Percentiles rank a stretch among this genome's conserved stretches.
These are phyloP conservation scores for Thalassoma bifasciatum DNA, from an alignment of 2,113 vertebrate species.

Conservation along the genomic window DNA sequence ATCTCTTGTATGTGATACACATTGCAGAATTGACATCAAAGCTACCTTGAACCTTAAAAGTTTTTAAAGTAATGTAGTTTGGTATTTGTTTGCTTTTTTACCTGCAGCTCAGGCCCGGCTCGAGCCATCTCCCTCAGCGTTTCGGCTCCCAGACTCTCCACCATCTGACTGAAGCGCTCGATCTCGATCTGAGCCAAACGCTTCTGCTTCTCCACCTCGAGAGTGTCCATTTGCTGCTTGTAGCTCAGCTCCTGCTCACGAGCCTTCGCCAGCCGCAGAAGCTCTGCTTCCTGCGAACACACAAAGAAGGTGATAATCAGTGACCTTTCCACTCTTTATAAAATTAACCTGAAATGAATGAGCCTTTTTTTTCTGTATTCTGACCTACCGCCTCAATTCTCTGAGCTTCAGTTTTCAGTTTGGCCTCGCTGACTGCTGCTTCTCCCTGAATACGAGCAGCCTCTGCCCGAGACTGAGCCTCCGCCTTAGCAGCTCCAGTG, in stretches of 20 bases:
- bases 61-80: too few species aligned
- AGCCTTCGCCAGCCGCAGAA: slow-evolving; percentile 82
- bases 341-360: too few species aligned
- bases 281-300: slow-evolving; percentile 85
- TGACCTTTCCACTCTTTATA: too few species aligned
- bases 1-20: too few species aligned
- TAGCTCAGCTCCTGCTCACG: slow-evolving; percentile 86
- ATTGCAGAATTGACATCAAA: too few species aligned
- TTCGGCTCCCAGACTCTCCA: slow-evolving; percentile 80
- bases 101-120: slow-evolving; percentile 90
- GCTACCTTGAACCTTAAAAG: too few species aligned
- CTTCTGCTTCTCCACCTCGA: slow-evolving; percentile 86
- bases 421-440: slow-evolving; percentile 89
- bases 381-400: slow-evolving; percentile 85
- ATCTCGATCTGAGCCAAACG: slow-evolving; percentile 83
- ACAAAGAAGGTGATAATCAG: not conserved
- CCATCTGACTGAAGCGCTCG: slow-evolving; percentile 83
- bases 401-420: slow-evolving; percentile 86
- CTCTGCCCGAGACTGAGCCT: slow-evolving; percentile 88
- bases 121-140: slow-evolving; percentile 87
- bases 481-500: slow-evolving; percentile 87
- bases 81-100: slow-evolving; percentile 43
- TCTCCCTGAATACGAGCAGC: slow-evolving; percentile 89
- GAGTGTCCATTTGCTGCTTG: slow-evolving; percentile 78
- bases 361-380: too few species aligned